Base-by-base conservation (phyloP, 1,140 invertebrate species). In the Nixonia krombeini region DNA sequence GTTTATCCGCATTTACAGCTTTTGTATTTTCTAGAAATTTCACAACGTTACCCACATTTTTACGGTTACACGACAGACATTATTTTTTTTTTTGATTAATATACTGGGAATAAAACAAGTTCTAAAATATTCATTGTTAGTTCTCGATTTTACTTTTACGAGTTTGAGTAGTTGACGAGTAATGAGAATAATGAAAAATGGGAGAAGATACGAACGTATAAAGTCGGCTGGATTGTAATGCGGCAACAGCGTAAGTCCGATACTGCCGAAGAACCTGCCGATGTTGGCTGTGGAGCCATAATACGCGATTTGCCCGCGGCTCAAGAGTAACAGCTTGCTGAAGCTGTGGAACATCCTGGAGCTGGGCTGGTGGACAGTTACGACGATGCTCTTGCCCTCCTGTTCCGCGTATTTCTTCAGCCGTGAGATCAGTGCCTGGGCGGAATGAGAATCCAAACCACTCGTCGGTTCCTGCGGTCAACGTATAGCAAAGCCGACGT, bases 301-400 rank as follows among this genome's bases (percentile, higher is more conserved):
- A 78, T 94, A 95, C 0, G 92, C 92, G 23, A 93, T 91, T 74
- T 92, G 88, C 29, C 93, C 93, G 57, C 90, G 89, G 71, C 90
- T 91, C 8, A 95, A 82, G 15, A 95, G 81, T n/a, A 95, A 81
- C 37, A 95, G 82, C 77, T 91, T 92, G 82, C 93, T 93, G 76
- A 95, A 94, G 87, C 93, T 91, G 82, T 94, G 91, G 80, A 95
- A 96, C 81, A 95, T 94, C 81, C 94, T 92, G 37, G 93, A 95
- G 25, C 93, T 94, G 0, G 94, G 94, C 78, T 96, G 94, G 81
- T 96, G 94, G 7, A 95, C 91, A 15, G 93, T 93, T 13, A 93
- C 88, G 25, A 95, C 90, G 21, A 95, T 89, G 1, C 92, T 93
- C 81, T 94, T 95, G 41, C 92, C 89, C 78, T 93, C 91, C 57